phyloP scores from a whole-genome alignment of 1,140 invertebrate species.

The Papilio dardanus region DNA sequence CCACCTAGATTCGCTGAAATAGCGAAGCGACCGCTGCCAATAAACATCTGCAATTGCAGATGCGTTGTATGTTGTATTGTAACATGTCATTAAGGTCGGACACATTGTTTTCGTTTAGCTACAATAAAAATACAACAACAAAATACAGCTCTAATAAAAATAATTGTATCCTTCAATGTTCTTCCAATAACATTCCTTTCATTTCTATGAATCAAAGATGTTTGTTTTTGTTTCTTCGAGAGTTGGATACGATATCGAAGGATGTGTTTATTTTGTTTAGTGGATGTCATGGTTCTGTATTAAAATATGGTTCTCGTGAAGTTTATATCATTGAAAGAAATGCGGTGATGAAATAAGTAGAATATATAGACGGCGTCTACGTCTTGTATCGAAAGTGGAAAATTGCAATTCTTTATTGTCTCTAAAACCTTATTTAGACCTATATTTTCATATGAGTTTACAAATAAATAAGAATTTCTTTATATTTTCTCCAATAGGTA shows the following conservation, averaged over 20 bases:
- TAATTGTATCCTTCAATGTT: neutral
- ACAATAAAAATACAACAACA: neutral
- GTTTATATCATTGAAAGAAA: neutral
- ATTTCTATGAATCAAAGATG: neutral
- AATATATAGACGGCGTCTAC: no score
- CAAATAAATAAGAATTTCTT: no score
- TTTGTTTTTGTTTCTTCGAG: neutral
- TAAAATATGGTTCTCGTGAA: neutral
- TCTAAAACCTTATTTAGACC: no score
- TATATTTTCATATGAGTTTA: no score
- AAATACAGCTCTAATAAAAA: neutral
- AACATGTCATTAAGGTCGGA: neutral
- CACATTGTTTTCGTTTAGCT: neutral
- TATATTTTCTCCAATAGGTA: no score
- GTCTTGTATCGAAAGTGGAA: no score
- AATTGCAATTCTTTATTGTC: no score
- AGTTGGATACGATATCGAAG: neutral
- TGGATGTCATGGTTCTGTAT: neutral
- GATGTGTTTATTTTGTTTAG: neutral
- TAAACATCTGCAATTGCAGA: no score
- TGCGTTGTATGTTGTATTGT: no score
- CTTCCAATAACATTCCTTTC: neutral
- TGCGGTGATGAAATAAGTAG: neutral
- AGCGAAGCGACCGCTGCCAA: no score
- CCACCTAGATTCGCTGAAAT: no score